Base-by-base conservation (phyloP, 2,797 vertebrate genomes). In the Myripristis jacobus region DNA sequence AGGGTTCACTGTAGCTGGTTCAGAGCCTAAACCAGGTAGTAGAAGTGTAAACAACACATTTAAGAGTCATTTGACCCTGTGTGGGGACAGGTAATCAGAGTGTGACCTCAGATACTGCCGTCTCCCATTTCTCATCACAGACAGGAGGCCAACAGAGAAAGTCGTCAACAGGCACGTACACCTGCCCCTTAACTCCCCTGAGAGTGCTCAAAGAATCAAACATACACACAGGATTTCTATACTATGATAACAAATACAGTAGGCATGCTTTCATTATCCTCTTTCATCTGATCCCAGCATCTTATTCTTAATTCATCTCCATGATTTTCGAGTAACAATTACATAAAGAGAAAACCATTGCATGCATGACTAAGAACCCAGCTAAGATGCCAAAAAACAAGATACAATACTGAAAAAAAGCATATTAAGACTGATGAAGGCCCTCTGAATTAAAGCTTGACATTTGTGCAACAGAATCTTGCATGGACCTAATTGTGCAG, bases 1-100 rank as follows among this genome's bases (percentile, higher is more conserved):
- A 21, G 57, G 58, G 19, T 31, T 67, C 15, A 5, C 21, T 6
- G 16, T 62, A 57, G 47, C 67, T 80, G 78, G 67, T 78, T 74
- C 50, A 59, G 66, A 80, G 80, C 77, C 80, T 68, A 55, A 71
- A 66, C 21, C 18, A 68, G 75, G 66, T 73, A 70, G 77, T 62
- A 84, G 81, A 92, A 88, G 83, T 88, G 92, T 93, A 92, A 94
- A 93, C 93, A 93, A 94, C 81, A 83, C 90, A 90, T 89, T 91
- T 89, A 80, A 67, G 77, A 87, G 91, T 91, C 82, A 92, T 91
- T 80, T 88, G 91, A 91, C 80, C 88, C 76, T 48, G 10, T 72
- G 81, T 79, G 81, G 80, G 81, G 87, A 90, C 91, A 87, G 86
- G 91, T 92, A 92, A 93, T 92, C 91, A 92, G 86, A 71, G 75